Evolutionary conservation across 2,888 invertebrate genomes (phyloP), one percentile per base, ranked within the genome.

Genomic region (Galeruca laticollis): DNA sequence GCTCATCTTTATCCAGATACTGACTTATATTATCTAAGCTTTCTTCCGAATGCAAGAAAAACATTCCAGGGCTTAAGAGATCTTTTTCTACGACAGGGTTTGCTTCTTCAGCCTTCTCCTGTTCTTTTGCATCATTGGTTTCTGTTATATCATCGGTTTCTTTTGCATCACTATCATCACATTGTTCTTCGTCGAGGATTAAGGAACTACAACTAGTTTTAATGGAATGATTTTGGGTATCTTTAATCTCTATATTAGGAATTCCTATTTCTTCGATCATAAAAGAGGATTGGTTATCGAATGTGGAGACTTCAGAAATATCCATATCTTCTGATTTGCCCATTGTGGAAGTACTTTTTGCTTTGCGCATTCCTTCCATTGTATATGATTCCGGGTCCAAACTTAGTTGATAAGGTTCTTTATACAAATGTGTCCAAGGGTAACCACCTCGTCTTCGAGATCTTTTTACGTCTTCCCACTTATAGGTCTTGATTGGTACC

Each of bases 371-470:
- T 26, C 79, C 78, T 31, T 83, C 83, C 83, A 84, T 84, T 40
- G 76, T 82, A 70, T 78, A 83, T 37, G 80, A 76, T 69, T 82
- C 80, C 21, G 87, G 81, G 78, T 88, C 87, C 37, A 86, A 82
- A 47, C 81, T 78, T 60, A 81, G 82, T 80, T 81, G 76, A 83
- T 76, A 89, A 82, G 83, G 88, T 84, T 84, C 88, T 83, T 93
- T 93, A 79, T 91, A 88, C 31, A 94, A 85, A 84, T 93, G 90
- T 13, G 94, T 94, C 93, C 94, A 94, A 76, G 94, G 94, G 82
- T 94, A 94, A 56, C 90, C 91, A 73, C 94, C 94, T 82, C 89
- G 88, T 79, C 89, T 88, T 85, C 90, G 90, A 77, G 91, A 89
- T 82, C 92, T 88, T 79, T 90, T 87, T 51, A 94, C 86, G 85